A percentile compares a stretch with the other conserved stretches of the same genome.
Conservation (phyloP, 1,140 invertebrate genomes). For the Drosophila pruinosa region DNA sequence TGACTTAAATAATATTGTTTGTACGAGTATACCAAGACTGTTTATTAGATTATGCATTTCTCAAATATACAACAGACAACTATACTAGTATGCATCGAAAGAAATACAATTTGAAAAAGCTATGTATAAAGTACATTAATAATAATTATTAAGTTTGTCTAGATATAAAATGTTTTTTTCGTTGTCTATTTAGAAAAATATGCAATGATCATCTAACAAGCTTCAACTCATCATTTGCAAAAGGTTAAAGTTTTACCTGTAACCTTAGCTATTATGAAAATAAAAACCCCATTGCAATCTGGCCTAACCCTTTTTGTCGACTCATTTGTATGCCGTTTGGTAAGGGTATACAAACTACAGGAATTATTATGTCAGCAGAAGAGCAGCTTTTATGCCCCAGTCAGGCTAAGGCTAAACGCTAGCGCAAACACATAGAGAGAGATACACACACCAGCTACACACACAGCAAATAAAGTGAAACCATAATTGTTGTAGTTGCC, state of each 20-base stretch:
- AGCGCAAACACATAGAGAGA: slow-evolving; percentile 49
- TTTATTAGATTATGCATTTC: no score
- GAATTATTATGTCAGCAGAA: slow-evolving; percentile 63
- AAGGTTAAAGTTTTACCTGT: not conserved
- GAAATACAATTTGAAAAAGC: no score
- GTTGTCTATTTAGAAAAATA: no score
- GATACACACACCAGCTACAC: not conserved
- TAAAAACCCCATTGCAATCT: not conserved
- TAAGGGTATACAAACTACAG: slow-evolving; percentile 51
- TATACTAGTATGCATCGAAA: no score
- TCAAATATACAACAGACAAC: no score
- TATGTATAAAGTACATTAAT: no score
- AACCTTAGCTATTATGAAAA: slow-evolving; percentile 3
- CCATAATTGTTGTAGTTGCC: slow-evolving; percentile 77
- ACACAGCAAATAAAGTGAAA: slow-evolving; percentile 65
- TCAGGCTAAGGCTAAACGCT: slow-evolving; percentile 61
- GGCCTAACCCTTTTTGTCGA: slow-evolving; percentile 4
- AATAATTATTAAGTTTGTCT: no score
- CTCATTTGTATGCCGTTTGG: slow-evolving; percentile 14
- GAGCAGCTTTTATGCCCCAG: slow-evolving; percentile 50
- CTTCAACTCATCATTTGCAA: not conserved
- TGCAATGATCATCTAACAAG: no score
- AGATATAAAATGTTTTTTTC: no score
- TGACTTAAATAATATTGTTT: no score
- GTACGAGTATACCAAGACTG: no score